Evolutionary conservation across 2,888 invertebrate species (phyloP), one percentile per base, ranked within the genome.

Genomic region (Epinotia bilunana): DNA sequence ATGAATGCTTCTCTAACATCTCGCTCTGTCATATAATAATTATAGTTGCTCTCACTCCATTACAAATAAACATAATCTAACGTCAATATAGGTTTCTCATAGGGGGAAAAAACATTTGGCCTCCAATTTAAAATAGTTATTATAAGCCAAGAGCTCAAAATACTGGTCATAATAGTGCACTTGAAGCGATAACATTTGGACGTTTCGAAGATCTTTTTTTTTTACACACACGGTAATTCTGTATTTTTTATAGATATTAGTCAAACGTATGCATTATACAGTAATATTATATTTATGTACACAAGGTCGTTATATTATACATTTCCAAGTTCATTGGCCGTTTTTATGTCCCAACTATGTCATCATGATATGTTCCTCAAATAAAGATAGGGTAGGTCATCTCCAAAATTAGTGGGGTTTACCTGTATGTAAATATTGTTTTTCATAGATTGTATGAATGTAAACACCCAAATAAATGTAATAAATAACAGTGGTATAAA

Each of bases 261-360:
- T 65, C 46, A 18, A 65, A 20, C 46, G 33, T 65, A 5, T 23
- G 55, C 16, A 20, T 43, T 12, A 68, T 57, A 68, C 57, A 7
- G 46, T 62, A 13, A 62, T 43, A 62, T 13, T 20, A 63, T 63
- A 6, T 43, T 43, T 71, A 23, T 49, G 55, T 55, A 72, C 63
- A 57, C 12, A 64, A 63, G 62, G 43, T 55, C 55, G 9, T 39
- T 16, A 23, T 55, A 57, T 39, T 63, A 12, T 3, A 57, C 57
- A 57, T 43, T 63, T 43, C 53, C 63, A 55, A 65, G 72, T 58
- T 64, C 72, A 72, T 18, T 33, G 72, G 23, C 64, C 63, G 72
- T 64, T 57, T 57, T 46, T 64, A 18, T 57, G 57, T 49, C 58
- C 57, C 55, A 57, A 23, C 57, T 64, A 64, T 23, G 58, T 43